Evolutionary conservation across 2,888 invertebrate genomes (phyloP).

Genomic region (Tiphia femorata): DNA sequence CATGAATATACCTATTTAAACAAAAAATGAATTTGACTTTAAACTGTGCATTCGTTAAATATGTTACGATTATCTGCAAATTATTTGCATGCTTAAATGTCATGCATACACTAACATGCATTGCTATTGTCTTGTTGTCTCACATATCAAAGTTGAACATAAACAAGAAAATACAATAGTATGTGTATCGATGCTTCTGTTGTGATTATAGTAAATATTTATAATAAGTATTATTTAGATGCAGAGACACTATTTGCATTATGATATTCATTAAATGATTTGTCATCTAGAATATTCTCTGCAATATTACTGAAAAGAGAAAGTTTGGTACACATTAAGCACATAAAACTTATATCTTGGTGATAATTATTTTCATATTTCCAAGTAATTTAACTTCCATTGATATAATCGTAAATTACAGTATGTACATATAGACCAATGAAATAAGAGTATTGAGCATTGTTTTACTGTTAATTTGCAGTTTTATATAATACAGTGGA

Average conservation of each 20-base stretch:
- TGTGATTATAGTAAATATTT: no score
- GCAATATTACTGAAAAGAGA: not conserved
- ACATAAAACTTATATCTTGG: no score
- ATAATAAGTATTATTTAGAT: no score
- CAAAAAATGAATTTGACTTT: slow-evolving; percentile 24
- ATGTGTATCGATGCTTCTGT: no score
- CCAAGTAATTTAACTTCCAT: no score
- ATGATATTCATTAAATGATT: no score
- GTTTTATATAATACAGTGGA: slow-evolving; percentile 15
- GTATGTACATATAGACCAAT: not conserved
- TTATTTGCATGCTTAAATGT: slow-evolving; percentile 40
- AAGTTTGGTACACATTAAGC: not conserved
- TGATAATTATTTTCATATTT: no score
- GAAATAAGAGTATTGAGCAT: not conserved
- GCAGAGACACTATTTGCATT: no score
- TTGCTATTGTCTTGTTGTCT: no score
- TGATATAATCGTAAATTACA: not conserved
- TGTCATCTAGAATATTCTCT: no score
- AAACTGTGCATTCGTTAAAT: slow-evolving; percentile 24
- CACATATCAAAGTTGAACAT: no score
- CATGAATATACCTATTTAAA: slow-evolving; percentile 30
- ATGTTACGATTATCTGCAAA: slow-evolving; percentile 21
- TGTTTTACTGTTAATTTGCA: not conserved
- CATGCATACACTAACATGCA: slow-evolving; percentile 32
- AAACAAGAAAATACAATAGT: no score